Base-by-base conservation (phyloP, 2,888 invertebrate species). In the Euphydryas editha region DNA sequence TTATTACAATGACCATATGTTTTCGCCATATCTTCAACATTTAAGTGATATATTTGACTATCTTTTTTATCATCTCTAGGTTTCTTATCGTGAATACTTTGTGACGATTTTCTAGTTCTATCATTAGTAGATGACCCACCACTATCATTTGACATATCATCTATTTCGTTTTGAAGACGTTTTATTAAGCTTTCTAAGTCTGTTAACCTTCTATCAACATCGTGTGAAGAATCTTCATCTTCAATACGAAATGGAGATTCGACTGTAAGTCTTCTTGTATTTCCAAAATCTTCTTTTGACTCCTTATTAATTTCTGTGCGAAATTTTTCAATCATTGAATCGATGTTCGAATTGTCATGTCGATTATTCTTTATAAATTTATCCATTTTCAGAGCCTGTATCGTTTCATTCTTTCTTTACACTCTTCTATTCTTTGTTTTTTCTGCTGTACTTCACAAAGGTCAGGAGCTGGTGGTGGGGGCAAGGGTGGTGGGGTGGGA, bases 151-250 rank as follows among this genome's bases (percentile, higher is more conserved):
- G 78, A 71, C 76, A 87, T 78, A 24, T 79, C 78, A 63, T 69
- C 60, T 20, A 89, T 81, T 79, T 88, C 86, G 11, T 75, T 72
- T 73, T 90, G 86, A 11, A 89, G 70, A 44, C 68, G 79, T 59
- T 75, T 80, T 1, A 87, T 86, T 11, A 80, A 55, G 17, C 62
- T 69, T 68, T 86, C 86, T 15, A 87, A 74, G 13, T 84, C 81
- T 30, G 81, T 74, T 72, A 90, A 84, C 58, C 86, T 81, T 60
- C 71, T 75, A 24, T 89, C 84, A 39, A 89, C 79, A 61, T 81
- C 72, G 21, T 68, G 63, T 15, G 73, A 71, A 1, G 75, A 58
- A 54, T 63, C 62, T 6, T 70, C 65, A 15, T 68, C 42, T 11
- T 65, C 17, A 36, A 36, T 55, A 54, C 65, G 73, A 5, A 73